These are phyloP conservation scores for Oryzaephilus surinamensis DNA, from an alignment of 1,140 invertebrate species.

Conservation along the genomic window DNA sequence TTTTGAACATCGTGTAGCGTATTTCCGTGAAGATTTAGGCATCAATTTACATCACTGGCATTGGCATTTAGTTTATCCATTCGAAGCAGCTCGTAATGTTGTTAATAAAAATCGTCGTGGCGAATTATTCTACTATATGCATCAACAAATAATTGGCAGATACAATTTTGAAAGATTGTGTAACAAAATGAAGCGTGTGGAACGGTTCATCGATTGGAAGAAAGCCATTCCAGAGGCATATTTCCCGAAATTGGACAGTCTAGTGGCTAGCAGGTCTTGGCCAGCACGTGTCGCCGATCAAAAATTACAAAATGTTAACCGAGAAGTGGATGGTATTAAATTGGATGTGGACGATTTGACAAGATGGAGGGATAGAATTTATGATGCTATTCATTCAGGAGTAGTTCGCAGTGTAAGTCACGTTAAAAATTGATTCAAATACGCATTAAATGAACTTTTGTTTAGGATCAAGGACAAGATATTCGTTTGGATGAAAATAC, in stretches of 20 bases:
- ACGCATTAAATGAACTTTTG: conserved; percentile 3
- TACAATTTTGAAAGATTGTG: conserved; percentile 61
- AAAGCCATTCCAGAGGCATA: conserved; percentile 56
- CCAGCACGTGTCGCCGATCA: conserved; percentile 47
- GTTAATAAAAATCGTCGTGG: conserved; percentile 60
- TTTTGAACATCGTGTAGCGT: conserved; percentile 62
- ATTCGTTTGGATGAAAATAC: conserved; percentile 21
- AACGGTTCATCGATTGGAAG: conserved; percentile 46
- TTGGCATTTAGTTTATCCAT: conserved; percentile 72
- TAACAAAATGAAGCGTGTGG: conserved; percentile 47
- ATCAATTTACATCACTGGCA: conserved; percentile 77
- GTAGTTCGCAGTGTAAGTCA: conserved; percentile 43
- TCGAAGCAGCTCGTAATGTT: conserved; percentile 46
- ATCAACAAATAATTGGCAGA: conserved; percentile 59
- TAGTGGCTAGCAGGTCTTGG: conserved; percentile 51
- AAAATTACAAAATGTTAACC: conserved; percentile 48
- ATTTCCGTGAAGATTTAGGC: conserved; percentile 64
- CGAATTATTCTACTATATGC: conserved; percentile 71
- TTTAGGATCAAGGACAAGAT: conserved; percentile 15
- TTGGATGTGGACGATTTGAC: conserved; percentile 57
- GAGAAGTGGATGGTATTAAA: conserved; percentile 53
- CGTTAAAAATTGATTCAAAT: too few relatives aligned
- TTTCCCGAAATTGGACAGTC: conserved; percentile 59
- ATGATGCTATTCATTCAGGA: conserved; percentile 60
- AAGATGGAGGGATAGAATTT: conserved; percentile 60